A percentile compares a stretch with the other conserved stretches of the same genome.
Evolutionary conservation across 2,888 invertebrate genomes (phyloP).

Genomic region (Apomyelois bistriatella): DNA sequence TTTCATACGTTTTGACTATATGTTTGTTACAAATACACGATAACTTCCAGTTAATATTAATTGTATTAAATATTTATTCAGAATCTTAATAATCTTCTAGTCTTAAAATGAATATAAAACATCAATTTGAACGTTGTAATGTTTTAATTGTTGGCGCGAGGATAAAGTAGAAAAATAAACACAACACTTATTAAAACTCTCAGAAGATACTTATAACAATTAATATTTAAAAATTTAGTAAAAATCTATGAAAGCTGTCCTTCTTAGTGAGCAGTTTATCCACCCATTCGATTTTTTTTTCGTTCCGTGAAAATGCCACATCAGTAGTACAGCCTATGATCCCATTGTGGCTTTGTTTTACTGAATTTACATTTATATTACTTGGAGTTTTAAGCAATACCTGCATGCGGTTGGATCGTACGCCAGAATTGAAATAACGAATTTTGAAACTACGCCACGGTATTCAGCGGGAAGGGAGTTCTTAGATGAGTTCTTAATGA

Average conservation of each 20-base stretch:
- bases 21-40: background rate
- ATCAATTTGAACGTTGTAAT: no score
- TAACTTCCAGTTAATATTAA: no score
- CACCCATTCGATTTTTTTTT: background rate
- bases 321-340: slow-evolving; percentile 23
- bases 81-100: no score
- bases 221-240: no score
- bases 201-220: no score
- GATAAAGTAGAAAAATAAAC: no score
- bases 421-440: slow-evolving; percentile 6
- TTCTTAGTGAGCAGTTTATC: no score
- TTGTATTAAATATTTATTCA: no score
- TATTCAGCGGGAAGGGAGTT: background rate
- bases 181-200: no score
- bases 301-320: background rate
- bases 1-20: background rate
- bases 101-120: no score
- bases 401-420: slow-evolving; percentile 28
- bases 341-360: slow-evolving; percentile 39
- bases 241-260: no score
- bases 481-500: slow-evolving; percentile 10
- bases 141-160: no score
- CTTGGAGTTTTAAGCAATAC: slow-evolving; percentile 52
- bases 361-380: slow-evolving; percentile 60
- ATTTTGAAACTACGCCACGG: slow-evolving; percentile 12